These are phyloP conservation scores for Ormia ochracea DNA, from an alignment of 2,888 invertebrate genomes.

Conservation along the genomic window DNA sequence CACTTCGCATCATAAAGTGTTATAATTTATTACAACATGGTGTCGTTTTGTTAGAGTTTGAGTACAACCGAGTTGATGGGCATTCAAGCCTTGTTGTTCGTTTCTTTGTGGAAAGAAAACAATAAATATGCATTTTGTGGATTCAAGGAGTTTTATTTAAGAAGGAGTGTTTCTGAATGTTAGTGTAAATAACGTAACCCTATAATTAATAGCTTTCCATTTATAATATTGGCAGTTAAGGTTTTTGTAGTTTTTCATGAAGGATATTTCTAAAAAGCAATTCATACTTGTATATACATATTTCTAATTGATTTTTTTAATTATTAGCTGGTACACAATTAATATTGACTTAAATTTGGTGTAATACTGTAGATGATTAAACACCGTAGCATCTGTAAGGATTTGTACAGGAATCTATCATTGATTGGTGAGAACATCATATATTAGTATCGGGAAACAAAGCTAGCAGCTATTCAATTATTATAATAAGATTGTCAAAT, in stretches of 20 bases:
- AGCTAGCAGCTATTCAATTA: too few species aligned
- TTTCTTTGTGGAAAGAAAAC: slow-evolving; percentile 9
- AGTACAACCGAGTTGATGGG: slow-evolving; percentile 30
- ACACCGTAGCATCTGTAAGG: too few species aligned
- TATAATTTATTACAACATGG: slow-evolving; percentile 60
- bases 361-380: too few species aligned
- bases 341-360: too few species aligned
- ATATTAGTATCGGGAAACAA: too few species aligned
- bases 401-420: too few species aligned
- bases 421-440: too few species aligned
- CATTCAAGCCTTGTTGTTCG: slow-evolving; percentile 41
- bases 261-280: slow-evolving; percentile 56
- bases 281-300: slow-evolving; percentile 23
- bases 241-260: slow-evolving; percentile 53
- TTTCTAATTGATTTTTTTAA: too few species aligned
- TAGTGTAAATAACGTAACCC: slow-evolving; percentile 19
- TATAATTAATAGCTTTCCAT: slow-evolving; percentile 74
- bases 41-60: slow-evolving; percentile 36
- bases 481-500: too few species aligned
- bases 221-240: slow-evolving; percentile 74
- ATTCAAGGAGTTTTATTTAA: slow-evolving; percentile 47
- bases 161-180: slow-evolving; percentile 55
- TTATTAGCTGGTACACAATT: too few species aligned
- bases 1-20: slow-evolving; percentile 60
- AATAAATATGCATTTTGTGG: slow-evolving; percentile 29